Base-by-base conservation (phyloP, 2,888 invertebrate genomes). In the Lepidocyrtinus sp. region DNA sequence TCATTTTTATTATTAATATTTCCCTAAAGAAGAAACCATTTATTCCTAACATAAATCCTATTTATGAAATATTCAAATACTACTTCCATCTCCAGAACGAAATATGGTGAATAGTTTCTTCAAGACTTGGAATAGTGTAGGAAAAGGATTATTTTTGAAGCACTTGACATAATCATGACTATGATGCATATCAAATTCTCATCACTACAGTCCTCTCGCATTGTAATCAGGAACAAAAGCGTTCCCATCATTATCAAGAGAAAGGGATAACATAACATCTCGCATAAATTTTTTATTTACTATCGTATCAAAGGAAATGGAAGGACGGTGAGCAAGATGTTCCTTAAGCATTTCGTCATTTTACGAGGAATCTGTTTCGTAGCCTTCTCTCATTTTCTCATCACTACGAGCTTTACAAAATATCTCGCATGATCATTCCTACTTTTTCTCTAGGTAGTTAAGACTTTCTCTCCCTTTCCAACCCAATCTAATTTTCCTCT, bases 51-150 rank as follows among this genome's bases (percentile, higher is more conserved):
- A 19, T 26, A 17, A 21, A 15, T 59, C 24, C 25, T 70, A 63
- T 71, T 71, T 62, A 62, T 71, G n/a, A 71, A 71, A 71, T 71
- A 63, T 46, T 63, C 22, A 71, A 71, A 26, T 45, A 24, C 22
- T 24, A 26, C 61, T 21, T 69, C 50, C 27, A n/a, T 27, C n/a
- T n/a, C n/a, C n/a, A n/a, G n/a, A n/a, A n/a, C n/a, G n/a, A n/a
- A n/a, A n/a, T n/a, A n/a, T n/a, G n/a, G n/a, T n/a, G n/a, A n/a
- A n/a, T n/a, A n/a, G n/a, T n/a, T n/a, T n/a, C n/a, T n/a, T n/a
- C n/a, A n/a, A n/a, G n/a, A n/a, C n/a, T n/a, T n/a, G n/a, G n/a
- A n/a, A n/a, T n/a, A n/a, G n/a, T n/a, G n/a, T n/a, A n/a, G n/a
- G n/a, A n/a, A n/a, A n/a, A n/a, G n/a, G n/a, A n/a, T n/a, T n/a